Evolutionary conservation across 1,140 invertebrate genomes (phyloP), one percentile per base, ranked within the genome.

Genomic region (Cylas formicarius): DNA sequence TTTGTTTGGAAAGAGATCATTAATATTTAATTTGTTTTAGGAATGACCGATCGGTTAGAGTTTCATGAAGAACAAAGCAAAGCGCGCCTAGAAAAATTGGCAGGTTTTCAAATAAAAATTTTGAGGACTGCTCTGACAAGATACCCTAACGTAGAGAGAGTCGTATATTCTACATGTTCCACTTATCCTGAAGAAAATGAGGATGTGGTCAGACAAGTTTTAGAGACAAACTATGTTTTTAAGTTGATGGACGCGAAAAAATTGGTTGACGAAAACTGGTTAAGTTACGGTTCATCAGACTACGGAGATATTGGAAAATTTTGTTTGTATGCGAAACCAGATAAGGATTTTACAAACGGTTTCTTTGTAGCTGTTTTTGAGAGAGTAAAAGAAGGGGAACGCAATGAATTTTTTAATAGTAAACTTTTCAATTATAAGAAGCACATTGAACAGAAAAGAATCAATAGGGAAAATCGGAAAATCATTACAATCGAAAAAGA

Each of bases 131-230:
- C 92, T 1, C 75, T 97, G 52, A 76, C 72, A 11, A 68, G 73
- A 3, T 95, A 95, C 66, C 86, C 89, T 2, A 78, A 78, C 42
- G 87, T 81, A 0, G 84, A 91, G 61, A 71, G 80, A 45, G 78
- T 97, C 29, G 82, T 95, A 4, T 98, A 98, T 63, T 97, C 92
- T 11, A 97, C 94, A 0, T 98, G 94, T 64, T 98, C 94, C 0
- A 61, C 93, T 17, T 75, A 85, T 65, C 71, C 78, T 4, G 80
- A 91, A 71, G 95, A 98, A 71, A 97, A 98, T 64, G 95, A 98
- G 70, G 67, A 80, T 53, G 92, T 96, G 1, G 72, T 95, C 4
- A 74, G 82, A 48, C 77, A 75, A 66, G 73, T 75, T 27, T 69
- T 75, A 23, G 7, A 68, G 59, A 34, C 70, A 64, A 61, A 73